Base-by-base conservation (phyloP, 2,113 vertebrate genomes). In the Myiopsitta monachus region DNA sequence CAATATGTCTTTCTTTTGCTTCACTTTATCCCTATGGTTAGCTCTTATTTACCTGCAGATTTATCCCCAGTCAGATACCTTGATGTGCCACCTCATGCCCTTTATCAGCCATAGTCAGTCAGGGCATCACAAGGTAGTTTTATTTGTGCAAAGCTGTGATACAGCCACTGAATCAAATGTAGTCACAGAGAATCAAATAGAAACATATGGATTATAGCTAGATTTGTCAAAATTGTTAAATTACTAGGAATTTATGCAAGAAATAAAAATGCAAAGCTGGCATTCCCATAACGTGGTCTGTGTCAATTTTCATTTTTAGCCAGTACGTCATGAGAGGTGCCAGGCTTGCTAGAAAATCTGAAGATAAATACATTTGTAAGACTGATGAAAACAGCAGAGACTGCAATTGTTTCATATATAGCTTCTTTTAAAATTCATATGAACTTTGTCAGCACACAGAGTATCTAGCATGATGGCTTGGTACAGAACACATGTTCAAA, bases 131-230 rank as follows among this genome's bases (percentile, higher is more conserved):
- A 3, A 31, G 44, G 33, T 33, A 31, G 14, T 59, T 89, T 67
- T 39, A 17, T 28, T 47, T 61, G 24, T 61, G 3, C 52, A 14
- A 33, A 52, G 39, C 52, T 19, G 33, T 72, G 47, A 31, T 44
- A 15, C 14, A 39, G 43, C 43, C 59, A 7, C 4, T 0, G 0
- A 64, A 23, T 73, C 62, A 68, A 59, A n/a, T 4, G 3, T 16
- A 54, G 55, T 10, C 51, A 30, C 39, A 30, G 33, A 43, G 36
- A 73, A 46, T 54, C 13, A 52, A 31, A 68, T 2, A n/a, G 31
- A 79, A 75, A 44, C 21, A 4, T 23, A 14, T 10, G 24, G 44
- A 80, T 55, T 77, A 18, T n/a, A 63, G 31, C 23, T 82, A 16
- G n/a, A 82, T 72, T 89, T 87, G 36, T 43, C 31, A 8, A 82